A percentile compares a stretch with the other conserved stretches of the same genome.
Conservation (phyloP, 2,797 vertebrate species). For the Synaphobranchus kaupii region DNA sequence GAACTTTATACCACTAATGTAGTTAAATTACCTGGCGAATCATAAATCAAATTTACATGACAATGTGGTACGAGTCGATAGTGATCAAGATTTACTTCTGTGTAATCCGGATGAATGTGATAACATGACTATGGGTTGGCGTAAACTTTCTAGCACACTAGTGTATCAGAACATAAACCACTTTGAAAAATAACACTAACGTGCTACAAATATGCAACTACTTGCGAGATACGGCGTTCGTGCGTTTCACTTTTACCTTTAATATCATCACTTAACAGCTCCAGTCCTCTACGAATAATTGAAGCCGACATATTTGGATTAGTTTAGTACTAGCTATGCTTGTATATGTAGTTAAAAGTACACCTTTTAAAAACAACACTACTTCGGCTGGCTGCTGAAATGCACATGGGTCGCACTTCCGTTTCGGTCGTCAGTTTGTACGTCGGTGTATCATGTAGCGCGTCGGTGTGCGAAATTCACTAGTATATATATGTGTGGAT, state of each 20-base stretch:
- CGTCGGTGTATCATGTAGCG: too few species aligned
- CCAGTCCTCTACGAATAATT: constrained; percentile 70
- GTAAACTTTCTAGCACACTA: not conserved
- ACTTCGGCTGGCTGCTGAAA: not conserved
- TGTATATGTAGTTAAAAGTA: not conserved
- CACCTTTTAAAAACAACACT: not conserved
- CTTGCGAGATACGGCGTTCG: not conserved
- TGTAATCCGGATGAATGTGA: not conserved
- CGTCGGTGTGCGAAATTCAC: not conserved
- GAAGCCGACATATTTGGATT: constrained; percentile 66
- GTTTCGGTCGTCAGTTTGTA: not conserved
- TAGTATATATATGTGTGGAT: not conserved
- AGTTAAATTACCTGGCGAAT: not conserved
- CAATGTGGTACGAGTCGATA: not conserved
- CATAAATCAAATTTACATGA: not conserved
- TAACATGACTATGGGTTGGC: not conserved
- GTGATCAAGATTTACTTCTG: not conserved
- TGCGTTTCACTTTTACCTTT: constrained; percentile 55
- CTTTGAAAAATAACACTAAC: not conserved
- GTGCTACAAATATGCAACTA: not conserved
- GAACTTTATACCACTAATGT: too few species aligned
- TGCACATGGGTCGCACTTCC: not conserved
- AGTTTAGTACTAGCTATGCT: not conserved
- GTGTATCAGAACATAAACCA: not conserved
- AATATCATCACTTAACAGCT: constrained; percentile 65